Evolutionary conservation across 2,888 invertebrate genomes (phyloP), one percentile per base, ranked within the genome.

Genomic region (Cataglyphis rosenhaueri): DNA sequence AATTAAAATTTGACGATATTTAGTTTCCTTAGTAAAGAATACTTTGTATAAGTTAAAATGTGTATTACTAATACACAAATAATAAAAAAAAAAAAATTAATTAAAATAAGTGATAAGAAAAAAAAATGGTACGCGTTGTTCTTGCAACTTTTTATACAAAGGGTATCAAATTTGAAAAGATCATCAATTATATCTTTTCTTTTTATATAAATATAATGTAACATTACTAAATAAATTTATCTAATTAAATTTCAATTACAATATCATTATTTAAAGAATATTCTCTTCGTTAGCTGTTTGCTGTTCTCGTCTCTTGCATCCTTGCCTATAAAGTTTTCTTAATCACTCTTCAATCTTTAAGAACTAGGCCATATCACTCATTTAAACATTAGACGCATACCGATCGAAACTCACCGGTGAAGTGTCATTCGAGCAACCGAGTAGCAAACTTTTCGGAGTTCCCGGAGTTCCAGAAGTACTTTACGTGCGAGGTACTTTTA

Each of bases 361-460:
- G 76, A 81, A 82, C 73, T 86, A 78, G 48, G 18, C 8, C 48
- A 59, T 76, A 88, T 81, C 73, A 76, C 68, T 83, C 59, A 78
- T 75, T 81, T 81, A 73, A 79, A 66, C 66, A 59, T 82, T 76
- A 38, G 76, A 81, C 55, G 81, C 65, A 44, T 68, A 52, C 32
- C 82, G 65, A 87, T 87, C 81, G 81, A 71, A 84, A 59, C n/a
- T 64, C 59, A 38, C 18, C 15, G 70, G 76, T 78, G 79, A 86
- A 87, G 84, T 86, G 84, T 86, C 83, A 76, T 84, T 87, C 70
- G 59, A 48, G 4, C 59, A 76, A 75, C 48, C 59, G 38, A 48
- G 52, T 73, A 74, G n/a, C n/a, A 21, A 84, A 87, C 84, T 86
- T 83, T 76, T 81, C 66, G 59, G 59, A 87, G 66, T 83, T 83